Evolutionary conservation across 1,140 invertebrate genomes (phyloP).

Genomic region (Nixonia krombeini): DNA sequence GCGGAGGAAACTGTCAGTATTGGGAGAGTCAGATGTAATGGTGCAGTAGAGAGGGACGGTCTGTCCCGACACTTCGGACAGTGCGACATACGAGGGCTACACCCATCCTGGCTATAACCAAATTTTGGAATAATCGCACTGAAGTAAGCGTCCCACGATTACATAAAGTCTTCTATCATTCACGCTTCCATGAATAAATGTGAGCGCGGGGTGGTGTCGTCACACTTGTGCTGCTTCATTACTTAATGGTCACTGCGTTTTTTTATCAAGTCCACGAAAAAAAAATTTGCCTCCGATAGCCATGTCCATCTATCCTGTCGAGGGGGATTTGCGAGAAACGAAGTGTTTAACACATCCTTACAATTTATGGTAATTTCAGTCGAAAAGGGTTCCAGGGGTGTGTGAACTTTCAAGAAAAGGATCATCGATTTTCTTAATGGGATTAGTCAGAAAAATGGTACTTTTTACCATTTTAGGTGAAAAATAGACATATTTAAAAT

Average conservation of each 20-base stretch:
- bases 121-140: slow-evolving; percentile 41
- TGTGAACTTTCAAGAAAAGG: no score
- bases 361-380: no score
- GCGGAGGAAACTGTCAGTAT: slow-evolving; percentile 8
- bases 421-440: no score
- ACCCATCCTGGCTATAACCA: slow-evolving; percentile 24
- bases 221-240: slow-evolving; percentile 21
- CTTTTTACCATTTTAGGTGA: no score
- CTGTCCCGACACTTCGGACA: background rate
- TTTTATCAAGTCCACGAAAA: slow-evolving; percentile 23
- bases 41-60: slow-evolving; percentile 14
- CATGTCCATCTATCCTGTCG: no score
- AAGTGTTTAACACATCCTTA: no score
- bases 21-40: slow-evolving; percentile 13
- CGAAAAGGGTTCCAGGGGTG: no score
- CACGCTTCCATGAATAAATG: slow-evolving; percentile 36
- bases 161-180: slow-evolving; percentile 42
- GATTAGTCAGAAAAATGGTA: no score
- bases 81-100: background rate
- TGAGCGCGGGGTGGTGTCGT: slow-evolving; percentile 9
- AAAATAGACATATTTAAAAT: no score
- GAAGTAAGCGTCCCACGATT: slow-evolving; percentile 27
- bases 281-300: background rate
- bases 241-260: slow-evolving; percentile 42
- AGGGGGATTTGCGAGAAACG: no score